These are phyloP conservation scores for Drosophila austrosaltans DNA, from an alignment of 2,888 invertebrate genomes.

Conservation along the genomic window DNA sequence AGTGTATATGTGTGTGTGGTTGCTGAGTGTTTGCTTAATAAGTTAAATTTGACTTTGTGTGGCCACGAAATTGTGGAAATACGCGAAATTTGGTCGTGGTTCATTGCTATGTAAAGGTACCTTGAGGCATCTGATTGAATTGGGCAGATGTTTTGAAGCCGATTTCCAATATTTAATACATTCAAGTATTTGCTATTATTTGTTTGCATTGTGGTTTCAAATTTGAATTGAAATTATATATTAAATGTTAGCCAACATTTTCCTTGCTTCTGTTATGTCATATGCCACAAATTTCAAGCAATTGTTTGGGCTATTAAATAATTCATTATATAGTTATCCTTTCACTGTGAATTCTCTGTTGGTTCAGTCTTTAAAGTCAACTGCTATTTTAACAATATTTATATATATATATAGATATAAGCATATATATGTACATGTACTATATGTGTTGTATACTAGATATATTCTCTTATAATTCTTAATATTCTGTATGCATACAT, in stretches of 20 bases:
- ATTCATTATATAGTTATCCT: constrained; percentile 33
- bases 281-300: constrained; percentile 21
- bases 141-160: too few relatives aligned
- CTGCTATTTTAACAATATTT: constrained; percentile 11
- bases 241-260: neutral
- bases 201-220: constrained; percentile 4
- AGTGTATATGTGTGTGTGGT: constrained; percentile 34
- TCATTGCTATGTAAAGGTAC: constrained; percentile 11
- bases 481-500: constrained; percentile 61
- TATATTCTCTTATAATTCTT: constrained; percentile 40
- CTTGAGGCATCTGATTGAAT: neutral
- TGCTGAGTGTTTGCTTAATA: constrained; percentile 68
- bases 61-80: constrained; percentile 40
- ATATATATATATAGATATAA: neutral
- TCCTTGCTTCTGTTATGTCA: neutral
- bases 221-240: constrained; percentile 8
- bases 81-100: constrained; percentile 35
- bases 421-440: neutral
- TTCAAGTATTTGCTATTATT: neutral
- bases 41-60: constrained; percentile 65
- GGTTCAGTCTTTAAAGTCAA: constrained; percentile 22
- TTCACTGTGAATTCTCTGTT: constrained; percentile 23
- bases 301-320: constrained; percentile 53
- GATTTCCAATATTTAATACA: neutral
- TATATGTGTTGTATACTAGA: constrained; percentile 15